A percentile compares a stretch with the other conserved stretches of the same genome.
These are phyloP conservation scores for Drosophila nigromelanica DNA, from an alignment of 1,140 invertebrate genomes.

Conservation along the genomic window DNA sequence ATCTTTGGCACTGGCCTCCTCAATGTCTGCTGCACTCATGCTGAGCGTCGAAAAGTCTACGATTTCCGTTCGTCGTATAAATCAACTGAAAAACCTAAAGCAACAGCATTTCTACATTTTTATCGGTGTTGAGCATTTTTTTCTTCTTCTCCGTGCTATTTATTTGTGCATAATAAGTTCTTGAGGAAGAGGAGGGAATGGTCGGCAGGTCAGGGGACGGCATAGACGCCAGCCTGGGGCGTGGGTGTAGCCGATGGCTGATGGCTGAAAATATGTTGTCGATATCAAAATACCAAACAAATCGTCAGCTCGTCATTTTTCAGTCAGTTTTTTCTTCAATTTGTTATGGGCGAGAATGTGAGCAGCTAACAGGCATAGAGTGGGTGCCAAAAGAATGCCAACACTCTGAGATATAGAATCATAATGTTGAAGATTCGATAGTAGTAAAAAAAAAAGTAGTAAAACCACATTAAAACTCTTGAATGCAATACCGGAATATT, in stretches of 20 bases:
- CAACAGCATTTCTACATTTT: constrained; percentile 74
- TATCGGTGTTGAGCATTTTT: constrained; percentile 51
- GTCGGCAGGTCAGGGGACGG: neutral
- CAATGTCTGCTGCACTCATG: constrained; percentile 76
- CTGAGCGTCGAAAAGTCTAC: constrained; percentile 82
- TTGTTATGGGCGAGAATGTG: constrained; percentile 52
- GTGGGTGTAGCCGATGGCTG: constrained; percentile 42
- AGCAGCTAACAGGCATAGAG: constrained; percentile 46
- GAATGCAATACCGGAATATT: too few species aligned
- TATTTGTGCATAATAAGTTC: constrained; percentile 82
- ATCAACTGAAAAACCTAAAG: constrained; percentile 63
- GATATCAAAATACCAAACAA: constrained; percentile 81
- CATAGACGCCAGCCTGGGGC: constrained; percentile 36
- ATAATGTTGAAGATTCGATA: too few species aligned
- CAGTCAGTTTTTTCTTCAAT: constrained; percentile 71
- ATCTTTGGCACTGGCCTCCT: constrained; percentile 42
- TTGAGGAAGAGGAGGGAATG: constrained; percentile 20
- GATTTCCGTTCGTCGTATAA: constrained; percentile 79
- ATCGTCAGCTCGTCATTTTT: constrained; percentile 82
- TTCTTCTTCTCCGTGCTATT: constrained; percentile 39
- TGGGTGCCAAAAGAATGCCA: constrained; percentile 1
- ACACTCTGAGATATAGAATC: neutral
- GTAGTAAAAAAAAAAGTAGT: too few species aligned
- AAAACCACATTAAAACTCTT: too few species aligned
- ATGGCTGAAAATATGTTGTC: constrained; percentile 53